phyloP scores from a whole-genome alignment of 2,797 vertebrate genomes.

The Antennarius maculatus region DNA sequence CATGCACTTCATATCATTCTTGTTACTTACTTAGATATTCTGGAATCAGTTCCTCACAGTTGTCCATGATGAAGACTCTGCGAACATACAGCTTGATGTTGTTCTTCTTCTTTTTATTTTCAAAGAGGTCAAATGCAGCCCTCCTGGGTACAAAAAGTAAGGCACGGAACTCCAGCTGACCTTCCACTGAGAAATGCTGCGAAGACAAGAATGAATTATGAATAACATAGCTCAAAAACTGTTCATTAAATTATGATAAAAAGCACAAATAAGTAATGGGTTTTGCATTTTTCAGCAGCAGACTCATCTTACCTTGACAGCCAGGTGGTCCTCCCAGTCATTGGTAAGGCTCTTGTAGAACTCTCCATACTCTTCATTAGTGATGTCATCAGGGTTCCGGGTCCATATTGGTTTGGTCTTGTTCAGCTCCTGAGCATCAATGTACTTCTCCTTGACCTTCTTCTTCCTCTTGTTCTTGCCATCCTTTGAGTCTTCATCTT shows the following conservation, averaged over 20 bases:
- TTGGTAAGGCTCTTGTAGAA: constrained; percentile 97
- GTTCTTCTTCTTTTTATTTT: constrained; percentile 93
- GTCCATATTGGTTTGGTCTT: constrained; percentile 98
- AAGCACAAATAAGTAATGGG: background rate
- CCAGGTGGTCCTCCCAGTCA: constrained; percentile 96
- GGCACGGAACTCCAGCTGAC: constrained; percentile 92
- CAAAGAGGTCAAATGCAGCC: constrained; percentile 91
- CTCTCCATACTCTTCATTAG: constrained; percentile 92
- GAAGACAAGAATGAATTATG: constrained; percentile 7
- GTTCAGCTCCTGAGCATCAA: constrained; percentile 89
- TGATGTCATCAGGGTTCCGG: constrained; percentile 94
- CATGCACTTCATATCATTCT: too few species aligned
- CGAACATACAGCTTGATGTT: constrained; percentile 96
- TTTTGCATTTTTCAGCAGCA: background rate
- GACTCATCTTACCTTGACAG: constrained; percentile 85
- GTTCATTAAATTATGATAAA: background rate
- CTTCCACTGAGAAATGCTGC: constrained; percentile 86
- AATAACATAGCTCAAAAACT: background rate
- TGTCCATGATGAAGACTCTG: constrained; percentile 98
- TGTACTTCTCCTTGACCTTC: constrained; percentile 89
- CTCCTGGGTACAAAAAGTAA: constrained; percentile 90
- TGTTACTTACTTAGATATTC: constrained; percentile 98
- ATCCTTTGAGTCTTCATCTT: constrained; percentile 90
- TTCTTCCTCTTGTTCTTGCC: constrained; percentile 93
- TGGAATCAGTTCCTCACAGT: constrained; percentile 96